These are phyloP conservation scores for Bambusicola thoracicus DNA, from an alignment of 2,113 vertebrate species.

Conservation along the genomic window DNA sequence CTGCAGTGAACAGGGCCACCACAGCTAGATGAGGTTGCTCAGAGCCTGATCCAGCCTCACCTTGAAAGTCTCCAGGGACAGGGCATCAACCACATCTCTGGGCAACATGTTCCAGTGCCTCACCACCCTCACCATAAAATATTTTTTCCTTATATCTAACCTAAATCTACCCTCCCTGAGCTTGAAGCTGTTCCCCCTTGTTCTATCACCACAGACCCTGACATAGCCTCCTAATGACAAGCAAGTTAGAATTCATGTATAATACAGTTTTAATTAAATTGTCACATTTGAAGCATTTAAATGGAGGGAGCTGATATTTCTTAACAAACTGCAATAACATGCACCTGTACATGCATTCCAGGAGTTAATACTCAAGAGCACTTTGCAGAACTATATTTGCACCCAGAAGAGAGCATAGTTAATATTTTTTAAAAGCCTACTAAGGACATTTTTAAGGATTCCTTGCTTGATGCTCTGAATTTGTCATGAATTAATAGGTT, in stretches of 20 bases:
- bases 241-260: not conserved
- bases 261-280: not conserved
- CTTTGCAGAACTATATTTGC: not conserved
- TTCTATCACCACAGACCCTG: no score
- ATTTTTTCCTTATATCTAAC: no score
- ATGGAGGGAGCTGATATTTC: not conserved
- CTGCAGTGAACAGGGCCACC: no score
- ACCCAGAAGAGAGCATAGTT: not conserved
- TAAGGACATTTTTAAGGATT: constrained; percentile 15
- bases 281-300: not conserved
- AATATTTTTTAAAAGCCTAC: constrained; percentile 26
- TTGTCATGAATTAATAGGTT: constrained; percentile 17
- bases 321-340: not conserved
- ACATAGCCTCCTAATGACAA: not conserved
- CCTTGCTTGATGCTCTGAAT: not conserved
- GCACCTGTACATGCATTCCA: not conserved
- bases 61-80: not conserved
- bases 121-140: no score
- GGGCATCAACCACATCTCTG: no score
- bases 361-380: not conserved
- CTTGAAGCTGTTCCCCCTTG: no score
- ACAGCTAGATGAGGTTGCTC: no score
- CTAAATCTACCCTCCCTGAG: no score
- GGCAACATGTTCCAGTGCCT: no score
- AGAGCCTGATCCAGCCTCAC: no score